These are phyloP conservation scores for Lanistes nyassanus DNA, from an alignment of 1,140 invertebrate species.

Conservation along the genomic window DNA sequence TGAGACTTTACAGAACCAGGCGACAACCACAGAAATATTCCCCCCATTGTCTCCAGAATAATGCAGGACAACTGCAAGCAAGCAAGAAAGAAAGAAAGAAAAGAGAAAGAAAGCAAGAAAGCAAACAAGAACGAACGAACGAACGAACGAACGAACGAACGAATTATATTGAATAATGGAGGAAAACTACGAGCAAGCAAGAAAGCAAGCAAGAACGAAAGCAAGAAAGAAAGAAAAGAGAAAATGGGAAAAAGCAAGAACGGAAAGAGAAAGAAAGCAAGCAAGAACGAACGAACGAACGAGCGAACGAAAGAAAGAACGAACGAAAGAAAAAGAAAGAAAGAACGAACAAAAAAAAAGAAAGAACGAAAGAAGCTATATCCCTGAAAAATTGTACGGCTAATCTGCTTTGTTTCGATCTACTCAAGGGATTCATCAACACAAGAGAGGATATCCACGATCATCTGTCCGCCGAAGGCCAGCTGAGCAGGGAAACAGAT, in stretches of 20 bases:
- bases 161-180: background rate
- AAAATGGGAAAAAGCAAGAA: background rate
- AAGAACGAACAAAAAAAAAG: background rate
- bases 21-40: background rate
- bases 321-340: background rate
- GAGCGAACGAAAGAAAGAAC: background rate
- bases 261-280: background rate
- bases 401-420: no score
- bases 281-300: background rate
- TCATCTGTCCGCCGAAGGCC: no score
- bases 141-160: background rate
- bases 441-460: no score
- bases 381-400: background rate
- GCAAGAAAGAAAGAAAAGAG: background rate
- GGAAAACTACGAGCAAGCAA: background rate
- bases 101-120: conserved; percentile 9
- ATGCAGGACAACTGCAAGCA: background rate
- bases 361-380: background rate
- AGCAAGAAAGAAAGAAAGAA: conserved; percentile 5
- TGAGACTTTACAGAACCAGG: background rate
- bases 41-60: background rate
- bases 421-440: no score
- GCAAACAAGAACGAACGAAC: background rate
- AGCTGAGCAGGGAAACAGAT: no score
- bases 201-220: background rate